Base-by-base conservation (phyloP, 2,797 vertebrate species). In the Thripadectes ignobilis region DNA sequence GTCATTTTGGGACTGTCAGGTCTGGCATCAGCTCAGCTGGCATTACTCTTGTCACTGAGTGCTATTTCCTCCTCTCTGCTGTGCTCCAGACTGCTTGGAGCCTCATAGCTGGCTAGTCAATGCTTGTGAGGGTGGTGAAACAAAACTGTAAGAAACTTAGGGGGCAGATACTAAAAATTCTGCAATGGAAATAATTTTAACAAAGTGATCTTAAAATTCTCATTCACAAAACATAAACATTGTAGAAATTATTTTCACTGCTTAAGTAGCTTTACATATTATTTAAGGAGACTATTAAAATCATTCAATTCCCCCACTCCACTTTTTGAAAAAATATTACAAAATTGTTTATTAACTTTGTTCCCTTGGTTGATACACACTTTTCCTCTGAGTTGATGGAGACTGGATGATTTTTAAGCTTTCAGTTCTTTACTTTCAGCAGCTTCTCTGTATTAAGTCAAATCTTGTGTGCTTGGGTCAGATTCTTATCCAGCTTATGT, bases 401-500 rank as follows among this genome's bases (percentile, higher is more conserved):
- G 14, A 11, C 15, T 8, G 3, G 65, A 20, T 65, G 10, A 3
- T 78, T 41, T 75, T 82, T 80, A 67, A 52, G 15, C 29, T 48
- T 76, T 74, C 22, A 30, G 0, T 66, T 72, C 30, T 88, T 88
- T 79, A 54, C 23, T 91, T 93, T 58, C 46, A 92, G 19, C 39
- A 82, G n/a, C 21, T 91, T 85, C 39, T 59, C 29, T 32, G 18
- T 75, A 84, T 59, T 36, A 77, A 39, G 63, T 63, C 18, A 58
- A 69, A 26, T 12, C 39, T 73, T 55, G 19, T 52, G 16, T 55
- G 34, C 55, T 78, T 91, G 38, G 24, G 55, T 46, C n/a, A 92
- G 74, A 89, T 89, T 41, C 58, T 86, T 61, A 86, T 10, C 86
- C 38, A 78, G 12, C 10, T 93, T 90, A 32, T 18, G 38, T 22